Evolutionary conservation across 2,113 vertebrate species (phyloP), one percentile per base, ranked within the genome.

Genomic region (Pterocles gutturalis): DNA sequence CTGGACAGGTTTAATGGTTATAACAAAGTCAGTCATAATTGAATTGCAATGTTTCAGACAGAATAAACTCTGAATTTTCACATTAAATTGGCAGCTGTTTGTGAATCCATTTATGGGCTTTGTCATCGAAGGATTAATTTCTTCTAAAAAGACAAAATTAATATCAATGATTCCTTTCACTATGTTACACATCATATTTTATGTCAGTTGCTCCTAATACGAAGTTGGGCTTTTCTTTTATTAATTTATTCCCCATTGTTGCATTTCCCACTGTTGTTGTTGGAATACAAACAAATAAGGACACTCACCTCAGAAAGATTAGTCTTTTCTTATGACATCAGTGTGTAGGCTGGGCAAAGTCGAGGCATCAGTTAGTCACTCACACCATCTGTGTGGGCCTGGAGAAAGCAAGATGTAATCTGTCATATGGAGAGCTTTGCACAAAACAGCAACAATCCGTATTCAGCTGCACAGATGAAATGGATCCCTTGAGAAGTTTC

Each of bases 361-460:
- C 49, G 19, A 86, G 87, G 90, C 70, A 91, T 51, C 53, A 43
- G 66, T 98, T 98, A 98, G 93, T 98, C 97, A 98, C 94, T 96
- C 87, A 11, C 93, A 83, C 96, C 69, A 87, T 95, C 91, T 98
- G 98, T 98, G 96, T 79, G 97, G 96, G 86, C 97, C 95, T 12
- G 64, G 86, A 75, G 79, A 55, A 92, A 70, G 75, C 69, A 75
- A 90, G 34, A 46, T 78, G 60, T 78, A 51, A 66, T 95, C 93
- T 84, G 75, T 82, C 87, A 75, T 28, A 31, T 36, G 79, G 34
- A 29, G 41, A 90, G 70, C 78, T 87, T 70, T 54, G 61, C 43
- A 57, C 73, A 93, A 21, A 90, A 46, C 84, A 28, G 93, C 67
- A 69, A 82, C 84, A 65, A 36, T 36, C 28, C 12, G 2, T 28